Evolutionary conservation across 2,888 invertebrate species (phyloP).

Genomic region (Leptopilina syphax): DNA sequence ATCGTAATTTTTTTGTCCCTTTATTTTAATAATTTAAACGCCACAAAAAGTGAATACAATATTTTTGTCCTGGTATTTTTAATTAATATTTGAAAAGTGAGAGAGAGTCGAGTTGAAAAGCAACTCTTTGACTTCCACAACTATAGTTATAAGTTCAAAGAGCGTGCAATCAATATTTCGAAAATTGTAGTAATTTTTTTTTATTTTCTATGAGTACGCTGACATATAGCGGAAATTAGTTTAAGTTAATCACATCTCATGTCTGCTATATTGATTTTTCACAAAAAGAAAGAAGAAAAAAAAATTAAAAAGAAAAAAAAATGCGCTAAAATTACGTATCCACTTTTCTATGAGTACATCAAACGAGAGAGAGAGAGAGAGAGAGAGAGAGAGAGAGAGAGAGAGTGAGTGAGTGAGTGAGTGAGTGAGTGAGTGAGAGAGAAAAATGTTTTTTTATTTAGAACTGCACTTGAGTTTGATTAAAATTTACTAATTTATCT

Average conservation of each 20-base stretch:
- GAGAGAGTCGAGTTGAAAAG: not conserved
- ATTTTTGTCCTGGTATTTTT: not conserved
- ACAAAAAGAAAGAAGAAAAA: not conserved
- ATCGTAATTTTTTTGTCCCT: no score
- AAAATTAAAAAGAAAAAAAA: not conserved
- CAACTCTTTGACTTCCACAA: not conserved
- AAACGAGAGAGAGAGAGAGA: no score
- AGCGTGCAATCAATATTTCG: not conserved
- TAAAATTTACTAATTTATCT: no score
- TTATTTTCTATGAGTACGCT: not conserved
- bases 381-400: no score
- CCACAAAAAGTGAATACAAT: no score
- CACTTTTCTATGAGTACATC: not conserved
- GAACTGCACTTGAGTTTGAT: no score
- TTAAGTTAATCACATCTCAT: not conserved
- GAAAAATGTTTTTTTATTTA: no score
- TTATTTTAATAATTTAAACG: no score
- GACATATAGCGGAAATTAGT: not conserved
- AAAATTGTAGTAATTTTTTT: not conserved
- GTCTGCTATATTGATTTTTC: constrained; percentile 26
- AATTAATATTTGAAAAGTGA: not conserved
- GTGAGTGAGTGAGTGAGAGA: no score
- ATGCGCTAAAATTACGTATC: not conserved
- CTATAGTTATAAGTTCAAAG: not conserved
- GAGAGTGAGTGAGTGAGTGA: no score